Evolutionary conservation across 2,797 vertebrate genomes (phyloP).

Genomic region (Molossus alvarezi): DNA sequence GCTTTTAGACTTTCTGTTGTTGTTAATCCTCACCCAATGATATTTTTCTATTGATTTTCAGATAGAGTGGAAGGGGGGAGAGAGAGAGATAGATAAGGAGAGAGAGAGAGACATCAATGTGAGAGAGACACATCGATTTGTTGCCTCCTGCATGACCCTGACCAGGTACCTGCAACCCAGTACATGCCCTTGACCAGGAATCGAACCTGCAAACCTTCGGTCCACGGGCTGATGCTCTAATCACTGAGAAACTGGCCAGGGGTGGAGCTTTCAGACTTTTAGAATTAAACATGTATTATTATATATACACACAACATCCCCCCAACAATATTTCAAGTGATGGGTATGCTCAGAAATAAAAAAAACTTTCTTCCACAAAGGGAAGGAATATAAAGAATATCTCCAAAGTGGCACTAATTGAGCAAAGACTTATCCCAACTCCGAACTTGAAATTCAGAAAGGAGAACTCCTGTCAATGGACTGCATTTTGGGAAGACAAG

Average conservation of each 20-base stretch:
- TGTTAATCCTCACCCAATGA: too few relatives aligned
- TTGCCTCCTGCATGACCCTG: too few relatives aligned
- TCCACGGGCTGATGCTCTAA: too few relatives aligned
- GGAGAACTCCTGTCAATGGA: background rate
- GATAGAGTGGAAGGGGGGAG: too few relatives aligned
- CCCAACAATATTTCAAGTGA: background rate
- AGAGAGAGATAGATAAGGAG: too few relatives aligned
- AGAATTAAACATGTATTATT: constrained; percentile 16
- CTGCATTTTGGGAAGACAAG: background rate
- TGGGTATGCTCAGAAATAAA: constrained; percentile 1
- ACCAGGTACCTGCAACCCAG: too few relatives aligned
- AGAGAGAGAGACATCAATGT: too few relatives aligned
- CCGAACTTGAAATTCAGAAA: background rate
- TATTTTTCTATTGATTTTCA: too few relatives aligned
- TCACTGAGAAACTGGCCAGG: too few relatives aligned
- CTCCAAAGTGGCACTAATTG: background rate
- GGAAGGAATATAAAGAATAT: background rate
- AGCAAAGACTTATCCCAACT: background rate
- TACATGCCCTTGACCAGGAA: too few relatives aligned
- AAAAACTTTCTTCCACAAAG: background rate
- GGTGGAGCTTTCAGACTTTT: background rate
- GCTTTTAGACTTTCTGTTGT: background rate
- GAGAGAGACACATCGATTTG: too few relatives aligned
- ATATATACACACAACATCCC: background rate
- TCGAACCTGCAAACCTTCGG: too few relatives aligned